Evolutionary conservation across 2,797 vertebrate species (phyloP).

Genomic region (Salmo trutta): DNA sequence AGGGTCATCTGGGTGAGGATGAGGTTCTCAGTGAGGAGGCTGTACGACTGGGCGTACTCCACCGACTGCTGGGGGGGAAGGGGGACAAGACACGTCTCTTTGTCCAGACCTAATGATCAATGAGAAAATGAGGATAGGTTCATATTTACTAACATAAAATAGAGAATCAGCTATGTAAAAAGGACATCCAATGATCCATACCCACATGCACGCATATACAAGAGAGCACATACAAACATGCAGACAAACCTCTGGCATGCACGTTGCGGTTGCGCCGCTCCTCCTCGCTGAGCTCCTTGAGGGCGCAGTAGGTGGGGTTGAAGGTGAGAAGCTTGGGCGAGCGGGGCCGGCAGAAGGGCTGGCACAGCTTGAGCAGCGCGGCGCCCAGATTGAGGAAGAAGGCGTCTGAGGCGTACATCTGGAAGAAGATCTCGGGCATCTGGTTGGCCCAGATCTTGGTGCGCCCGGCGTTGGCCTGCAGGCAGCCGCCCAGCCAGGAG

Average conservation of each 20-base stretch:
- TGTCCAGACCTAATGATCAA: slow-evolving; percentile 84
- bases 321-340: slow-evolving; percentile 92
- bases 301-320: slow-evolving; percentile 92
- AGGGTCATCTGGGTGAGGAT: slow-evolving; percentile 91
- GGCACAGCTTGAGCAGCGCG: slow-evolving; percentile 91
- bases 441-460: slow-evolving; percentile 99
- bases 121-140: neutral
- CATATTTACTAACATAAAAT: neutral
- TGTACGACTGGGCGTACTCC: slow-evolving; percentile 87
- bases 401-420: slow-evolving; percentile 95
- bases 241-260: slow-evolving; percentile 82
- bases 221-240: slow-evolving; percentile 5
- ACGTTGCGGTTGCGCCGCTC: slow-evolving; percentile 89
- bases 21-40: slow-evolving; percentile 95
- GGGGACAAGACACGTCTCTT: slow-evolving; percentile 95
- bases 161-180: neutral
- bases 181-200: neutral
- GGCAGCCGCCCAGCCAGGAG: slow-evolving; percentile 93
- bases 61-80: slow-evolving; percentile 80
- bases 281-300: slow-evolving; percentile 93
- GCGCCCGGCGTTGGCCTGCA: slow-evolving; percentile 91
- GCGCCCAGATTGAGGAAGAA: slow-evolving; percentile 96
- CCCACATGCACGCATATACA: neutral
- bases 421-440: slow-evolving; percentile 97
- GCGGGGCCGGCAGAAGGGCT: slow-evolving; percentile 93